Evolutionary conservation across 2,797 vertebrate genomes (phyloP), one percentile per base, ranked within the genome.

Genomic region (Propithecus deckenii): DNA sequence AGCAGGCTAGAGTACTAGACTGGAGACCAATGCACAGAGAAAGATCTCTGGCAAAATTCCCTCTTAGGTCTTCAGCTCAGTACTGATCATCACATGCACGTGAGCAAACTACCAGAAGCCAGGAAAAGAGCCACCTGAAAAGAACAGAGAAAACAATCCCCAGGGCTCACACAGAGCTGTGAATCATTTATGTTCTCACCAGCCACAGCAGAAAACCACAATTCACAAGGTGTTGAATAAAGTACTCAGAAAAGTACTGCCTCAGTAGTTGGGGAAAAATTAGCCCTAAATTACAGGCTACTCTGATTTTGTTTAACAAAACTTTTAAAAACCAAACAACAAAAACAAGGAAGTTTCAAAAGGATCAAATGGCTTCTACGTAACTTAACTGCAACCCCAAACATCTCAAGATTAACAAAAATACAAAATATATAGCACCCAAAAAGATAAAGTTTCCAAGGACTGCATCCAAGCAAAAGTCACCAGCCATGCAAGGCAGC

Each of bases 401-500:
- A 81, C 94, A 87, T 35, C 28, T 91, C 13, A 94, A 92, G 76
- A 85, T 94, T 81, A 88, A 84, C 22, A 87, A 14, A 48, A 93
- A 90, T n/a, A 63, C 13, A 78, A 89, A 57, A 69, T 28, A 93
- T 2, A 76, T 12, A 87, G 32, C 61, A 89, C 22, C 46, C 17
- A 91, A 89, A 4, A 94, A 65, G 20, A 93, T 35, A 95, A 95
- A 94, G 63, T 78, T 91, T 88, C 74, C 32, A 76, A 94, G 12
- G 55, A 89, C 38, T 84, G 22, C 20, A 75, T 67, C 35, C n/a
- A 96, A 96, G 38, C 30, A 95, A 95, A 90, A 96, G 76, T 67
- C 52, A 89, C 2, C 9, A 81, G 38, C 7, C 23, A 86, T 22
- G 23, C n/a, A 78, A 96, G 78, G 30, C 2, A 90, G 35, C 12